phyloP scores from a whole-genome alignment of 2,888 invertebrate species.

The Aleiodes alternator region DNA sequence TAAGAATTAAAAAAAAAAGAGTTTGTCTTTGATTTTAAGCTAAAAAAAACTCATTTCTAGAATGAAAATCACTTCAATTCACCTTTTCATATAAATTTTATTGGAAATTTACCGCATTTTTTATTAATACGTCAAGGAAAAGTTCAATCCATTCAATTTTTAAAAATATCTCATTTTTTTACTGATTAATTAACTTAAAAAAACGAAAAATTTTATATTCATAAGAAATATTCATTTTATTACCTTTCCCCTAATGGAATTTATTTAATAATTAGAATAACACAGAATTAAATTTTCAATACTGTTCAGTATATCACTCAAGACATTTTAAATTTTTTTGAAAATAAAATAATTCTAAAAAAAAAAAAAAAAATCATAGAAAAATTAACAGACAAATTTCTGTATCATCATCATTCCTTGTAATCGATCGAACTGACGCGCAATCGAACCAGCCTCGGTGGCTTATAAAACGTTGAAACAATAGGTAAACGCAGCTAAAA shows the following conservation, averaged over 20 bases:
- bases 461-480: background rate
- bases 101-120: no score
- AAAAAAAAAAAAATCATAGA: background rate
- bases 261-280: background rate
- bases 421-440: slow-evolving; percentile 25
- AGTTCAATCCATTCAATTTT: no score
- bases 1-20: background rate
- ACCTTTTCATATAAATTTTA: no score
- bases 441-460: slow-evolving; percentile 2
- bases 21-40: background rate
- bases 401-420: slow-evolving; percentile 41
- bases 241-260: background rate
- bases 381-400: slow-evolving; percentile 7
- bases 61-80: background rate
- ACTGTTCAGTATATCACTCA: slow-evolving; percentile 52
- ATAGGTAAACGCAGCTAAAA: slow-evolving; percentile 2
- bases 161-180: no score
- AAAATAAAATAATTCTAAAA: background rate
- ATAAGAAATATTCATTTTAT: background rate
- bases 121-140: no score
- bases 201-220: slow-evolving; percentile 3
- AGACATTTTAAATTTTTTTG: slow-evolving; percentile 10
- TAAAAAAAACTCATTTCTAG: background rate
- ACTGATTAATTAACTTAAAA: background rate
- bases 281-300: slow-evolving; percentile 42